Base-by-base conservation (phyloP, 1,140 invertebrate species). In the Drosophila bifasciata region DNA sequence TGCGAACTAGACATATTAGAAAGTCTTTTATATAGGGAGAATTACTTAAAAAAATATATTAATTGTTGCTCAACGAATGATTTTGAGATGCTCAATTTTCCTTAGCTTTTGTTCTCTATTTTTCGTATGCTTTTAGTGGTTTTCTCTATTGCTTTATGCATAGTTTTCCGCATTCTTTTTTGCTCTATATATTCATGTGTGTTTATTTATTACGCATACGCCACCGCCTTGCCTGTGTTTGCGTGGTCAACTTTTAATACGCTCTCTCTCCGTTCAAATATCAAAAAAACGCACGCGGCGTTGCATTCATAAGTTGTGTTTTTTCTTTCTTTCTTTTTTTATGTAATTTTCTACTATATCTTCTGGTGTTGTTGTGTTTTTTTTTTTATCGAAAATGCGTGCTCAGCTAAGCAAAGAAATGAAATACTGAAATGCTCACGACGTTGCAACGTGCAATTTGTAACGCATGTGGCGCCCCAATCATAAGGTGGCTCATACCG, bases 321-420 rank as follows among this genome's bases (percentile, higher is more conserved):
- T 51, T 68, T 56, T 55, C 21, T 41, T 67, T 66, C 55, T 21
- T 2, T 13, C 8, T 16, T 15, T 44, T 41, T 70, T 70, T 70
- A 72, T 72, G 67, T 72, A 72, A 72, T 28, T 36, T 36, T 7
- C 50, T 43, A 8, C 49, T 61, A 51, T 50, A 17, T 13, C 13
- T 11, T 36, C 32, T 13, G 32, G 28, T 52, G 45, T 61, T 48
- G 17, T 15, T 60, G n/a, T 50, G 19, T 41, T 41, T 13, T 50
- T 43, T 51, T 60, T 61, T 48, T 72, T 72, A 72, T 72, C 69
- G 68, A 72, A 72, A 72, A 72, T 72, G 69, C 69, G 69, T 72
- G 69, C 67, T 72, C 69, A 72, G 68, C 69, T 72, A 61, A 71
- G 64, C 64, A 68, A 55, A 68, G 43, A 67, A 68, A 55, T 56